Percentiles rank a stretch among this genome's conserved stretches.
Evolutionary conservation across 2,113 vertebrate genomes (phyloP).

Genomic region (Copsychus sechellarum): DNA sequence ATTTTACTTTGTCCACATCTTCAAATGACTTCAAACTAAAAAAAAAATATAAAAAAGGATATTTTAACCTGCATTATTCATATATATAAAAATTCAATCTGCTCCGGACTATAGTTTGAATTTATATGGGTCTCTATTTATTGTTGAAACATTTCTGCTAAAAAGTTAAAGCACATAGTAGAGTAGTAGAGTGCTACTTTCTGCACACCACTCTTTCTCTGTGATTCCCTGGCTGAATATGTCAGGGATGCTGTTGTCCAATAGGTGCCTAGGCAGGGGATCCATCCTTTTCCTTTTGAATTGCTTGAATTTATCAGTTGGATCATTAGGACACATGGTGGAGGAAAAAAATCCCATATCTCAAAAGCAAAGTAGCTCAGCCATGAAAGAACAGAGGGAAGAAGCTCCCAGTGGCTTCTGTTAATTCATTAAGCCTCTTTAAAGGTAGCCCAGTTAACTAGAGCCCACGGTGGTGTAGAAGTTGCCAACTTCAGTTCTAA

Average conservation of each 20-base stretch:
- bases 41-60: background rate
- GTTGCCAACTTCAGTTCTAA: background rate
- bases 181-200: background rate
- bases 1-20: background rate
- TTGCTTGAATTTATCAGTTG: background rate
- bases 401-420: background rate
- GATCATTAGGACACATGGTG: background rate
- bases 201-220: background rate
- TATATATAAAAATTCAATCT: background rate
- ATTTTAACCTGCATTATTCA: background rate
- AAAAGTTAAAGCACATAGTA: background rate
- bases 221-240: background rate
- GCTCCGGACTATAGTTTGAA: background rate
- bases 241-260: background rate
- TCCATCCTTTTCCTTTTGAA: background rate
- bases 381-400: background rate
- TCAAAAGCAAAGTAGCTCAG: background rate
- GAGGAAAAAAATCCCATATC: accelerated
- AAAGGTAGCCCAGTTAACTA: background rate
- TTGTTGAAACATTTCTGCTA: background rate
- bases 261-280: background rate
- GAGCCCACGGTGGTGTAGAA: background rate
- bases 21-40: background rate
- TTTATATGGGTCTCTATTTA: background rate
- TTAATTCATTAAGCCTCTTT: background rate